Evolutionary conservation across 2,797 vertebrate genomes (phyloP).

Genomic region (Bryconaethiops microstoma): DNA sequence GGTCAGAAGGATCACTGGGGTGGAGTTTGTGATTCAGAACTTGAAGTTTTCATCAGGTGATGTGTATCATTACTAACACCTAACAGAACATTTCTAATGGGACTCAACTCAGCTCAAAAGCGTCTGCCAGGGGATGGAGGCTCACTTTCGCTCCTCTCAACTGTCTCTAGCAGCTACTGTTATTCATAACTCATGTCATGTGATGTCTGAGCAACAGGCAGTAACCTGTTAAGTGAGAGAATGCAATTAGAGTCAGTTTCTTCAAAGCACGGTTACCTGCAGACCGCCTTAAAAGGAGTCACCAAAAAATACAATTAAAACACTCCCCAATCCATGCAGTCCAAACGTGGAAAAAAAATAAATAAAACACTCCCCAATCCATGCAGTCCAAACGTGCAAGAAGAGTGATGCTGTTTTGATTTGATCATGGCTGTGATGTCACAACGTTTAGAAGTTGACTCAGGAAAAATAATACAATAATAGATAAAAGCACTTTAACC

Average conservation of each 20-base stretch:
- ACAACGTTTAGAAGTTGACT: too few species aligned
- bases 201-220: background rate
- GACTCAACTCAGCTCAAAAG: slow-evolving; percentile 2
- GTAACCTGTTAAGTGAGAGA: background rate
- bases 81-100: background rate
- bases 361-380: too few species aligned
- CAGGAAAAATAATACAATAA: too few species aligned
- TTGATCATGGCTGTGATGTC: too few species aligned
- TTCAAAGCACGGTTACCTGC: background rate
- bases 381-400: too few species aligned
- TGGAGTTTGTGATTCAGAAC: slow-evolving; percentile 23
- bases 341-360: too few species aligned
- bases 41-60: background rate
- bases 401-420: too few species aligned
- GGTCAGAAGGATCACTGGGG: slow-evolving; percentile 3
- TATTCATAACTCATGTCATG: background rate
- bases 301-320: background rate
- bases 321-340: background rate
- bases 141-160: background rate
- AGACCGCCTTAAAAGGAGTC: too few species aligned
- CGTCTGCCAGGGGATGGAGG: too few species aligned
- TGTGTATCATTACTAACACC: background rate
- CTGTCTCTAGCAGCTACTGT: background rate
- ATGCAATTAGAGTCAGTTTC: background rate
- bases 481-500: too few species aligned